Conservation (phyloP, 2,113 vertebrate species). For the Larimichthys polyactis region DNA sequence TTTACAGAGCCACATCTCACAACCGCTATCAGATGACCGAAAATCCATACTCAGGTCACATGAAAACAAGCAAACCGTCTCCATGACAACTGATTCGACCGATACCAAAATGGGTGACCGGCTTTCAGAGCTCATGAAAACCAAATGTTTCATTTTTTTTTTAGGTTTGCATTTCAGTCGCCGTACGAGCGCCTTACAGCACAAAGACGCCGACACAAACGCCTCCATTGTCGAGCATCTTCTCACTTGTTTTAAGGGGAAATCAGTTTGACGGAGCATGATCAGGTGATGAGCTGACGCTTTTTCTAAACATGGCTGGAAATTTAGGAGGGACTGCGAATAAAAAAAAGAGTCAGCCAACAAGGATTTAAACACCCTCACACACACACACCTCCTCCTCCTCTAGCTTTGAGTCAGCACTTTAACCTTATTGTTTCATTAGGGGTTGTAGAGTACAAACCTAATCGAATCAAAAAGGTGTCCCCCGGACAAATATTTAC, state of each 20-base stretch:
- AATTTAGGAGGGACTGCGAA: not conserved
- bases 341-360: slow-evolving; percentile 9
- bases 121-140: not conserved
- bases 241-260: slow-evolving; percentile 9
- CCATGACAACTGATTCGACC: not conserved
- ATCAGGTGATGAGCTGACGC: slow-evolving; percentile 40
- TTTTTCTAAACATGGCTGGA: slow-evolving; percentile 2
- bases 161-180: no score
- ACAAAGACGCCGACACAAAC: not conserved
- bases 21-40: not conserved
- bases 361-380: slow-evolving; percentile 2
- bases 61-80: not conserved
- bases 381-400: not conserved
- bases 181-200: not conserved
- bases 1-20: not conserved
- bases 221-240: slow-evolving; percentile 2
- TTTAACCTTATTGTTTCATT: slow-evolving; percentile 26
- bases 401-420: slow-evolving; percentile 27
- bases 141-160: not conserved
- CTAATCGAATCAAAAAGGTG: slow-evolving; percentile 7
- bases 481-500: slow-evolving; percentile 12
- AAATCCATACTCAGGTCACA: not conserved
- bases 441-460: not conserved
- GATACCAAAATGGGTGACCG: not conserved
- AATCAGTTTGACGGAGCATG: slow-evolving; percentile 26